Base-by-base conservation (phyloP, 1,140 invertebrate genomes). In the Zaprionus davidi region DNA sequence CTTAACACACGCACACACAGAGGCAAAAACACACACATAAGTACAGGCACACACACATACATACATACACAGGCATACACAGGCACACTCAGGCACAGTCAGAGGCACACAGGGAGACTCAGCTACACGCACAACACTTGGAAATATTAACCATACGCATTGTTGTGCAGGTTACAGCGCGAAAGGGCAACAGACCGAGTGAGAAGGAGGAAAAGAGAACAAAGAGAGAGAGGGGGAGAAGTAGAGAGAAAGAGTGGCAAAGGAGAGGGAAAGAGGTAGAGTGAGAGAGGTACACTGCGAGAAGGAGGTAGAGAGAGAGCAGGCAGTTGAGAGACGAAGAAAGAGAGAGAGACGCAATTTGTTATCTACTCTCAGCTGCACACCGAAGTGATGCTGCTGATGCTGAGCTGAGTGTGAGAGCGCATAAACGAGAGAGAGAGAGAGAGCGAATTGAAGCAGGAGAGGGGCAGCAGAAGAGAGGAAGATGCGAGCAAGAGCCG, bases 91-190 rank as follows among this genome's bases (percentile, higher is more conserved):
- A 34, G 7, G 3, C 26, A 51, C 60, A 9, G 1, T 34, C 64
- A 34, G 31, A 9, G 31, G 9, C 24, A 44, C 20, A 38, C 38
- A 60, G 36, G 41, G 20, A 57, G 51, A 41, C 31, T 34, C 34
- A 44, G 7, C 2, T 20, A 51, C 38, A 9, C 1, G 20, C 31
- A 11, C 38, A 28, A 26, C 31, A 44, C 24, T 55, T 64, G 46
- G 5, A 34, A 58, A 73, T 77, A 83, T 83, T 34, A 83, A 83
- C 73, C 81, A 83, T 79, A 83, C 81, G 81, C 72, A 79, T 70
- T 81, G 84, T 83, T 82, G 83, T 86, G 76, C 83, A 88, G 84
- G 81, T 78, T 78, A 51, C 65, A 88, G 56, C 70, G 55, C 58
- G 28, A 81, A 81, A 64, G 58, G 38, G 58, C 34, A 64, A 56